Evolutionary conservation across 2,888 invertebrate species (phyloP).

Genomic region (Dione juno): DNA sequence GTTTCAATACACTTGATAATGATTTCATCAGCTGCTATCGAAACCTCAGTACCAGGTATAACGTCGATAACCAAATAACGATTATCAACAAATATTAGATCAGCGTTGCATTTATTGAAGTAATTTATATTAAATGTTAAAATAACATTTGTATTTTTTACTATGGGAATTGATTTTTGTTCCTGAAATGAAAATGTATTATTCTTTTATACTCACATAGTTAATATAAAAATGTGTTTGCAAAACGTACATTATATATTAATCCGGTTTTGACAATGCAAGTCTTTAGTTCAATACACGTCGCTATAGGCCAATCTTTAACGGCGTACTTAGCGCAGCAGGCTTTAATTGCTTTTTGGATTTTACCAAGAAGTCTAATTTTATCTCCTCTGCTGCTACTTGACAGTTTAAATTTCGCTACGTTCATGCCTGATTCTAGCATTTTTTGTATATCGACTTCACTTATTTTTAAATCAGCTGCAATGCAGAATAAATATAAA

Average conservation of each 20-base stretch:
- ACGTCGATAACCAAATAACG: constrained; percentile 52
- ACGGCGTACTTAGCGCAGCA: constrained; percentile 57
- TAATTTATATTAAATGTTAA: constrained; percentile 53
- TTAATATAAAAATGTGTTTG: not conserved
- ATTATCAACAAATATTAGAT: constrained; percentile 60
- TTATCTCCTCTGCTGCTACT: constrained; percentile 52
- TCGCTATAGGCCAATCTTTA: constrained; percentile 57
- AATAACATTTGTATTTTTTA: constrained; percentile 44
- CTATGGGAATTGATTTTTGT: constrained; percentile 38
- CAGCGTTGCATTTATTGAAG: constrained; percentile 54
- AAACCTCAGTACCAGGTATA: constrained; percentile 55
- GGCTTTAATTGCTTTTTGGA: constrained; percentile 44
- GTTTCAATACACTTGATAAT: constrained; percentile 53
- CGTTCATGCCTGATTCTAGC: constrained; percentile 77
- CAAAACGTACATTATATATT: constrained; percentile 45
- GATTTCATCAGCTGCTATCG: constrained; percentile 55
- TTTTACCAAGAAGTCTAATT: constrained; percentile 51
- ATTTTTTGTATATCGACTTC: constrained; percentile 71
- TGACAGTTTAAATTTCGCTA: constrained; percentile 61
- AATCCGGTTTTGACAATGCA: constrained; percentile 58
- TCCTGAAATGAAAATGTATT: constrained; percentile 43
- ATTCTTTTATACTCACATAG: not conserved
- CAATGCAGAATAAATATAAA: constrained; percentile 8
- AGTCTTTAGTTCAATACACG: constrained; percentile 59
- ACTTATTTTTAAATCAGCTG: constrained; percentile 56